Conservation (phyloP, 2,888 invertebrate species). For the Uloborus plumipes region DNA sequence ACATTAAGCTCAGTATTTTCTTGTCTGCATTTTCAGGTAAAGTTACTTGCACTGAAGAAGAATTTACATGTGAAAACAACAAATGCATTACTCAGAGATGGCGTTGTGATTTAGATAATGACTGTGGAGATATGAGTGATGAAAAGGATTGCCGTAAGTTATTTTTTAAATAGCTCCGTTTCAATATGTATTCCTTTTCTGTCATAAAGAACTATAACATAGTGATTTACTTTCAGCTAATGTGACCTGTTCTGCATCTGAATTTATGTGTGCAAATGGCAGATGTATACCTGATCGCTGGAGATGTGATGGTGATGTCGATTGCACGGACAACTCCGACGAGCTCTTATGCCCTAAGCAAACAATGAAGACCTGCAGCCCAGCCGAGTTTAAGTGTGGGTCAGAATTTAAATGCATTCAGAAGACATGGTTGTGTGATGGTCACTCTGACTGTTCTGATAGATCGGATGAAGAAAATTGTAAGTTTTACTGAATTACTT, state of each 20-base stretch:
- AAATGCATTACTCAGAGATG: conserved; percentile 71
- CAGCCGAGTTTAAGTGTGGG: conserved; percentile 61
- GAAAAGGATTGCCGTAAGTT: conserved; percentile 68
- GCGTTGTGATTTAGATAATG: conserved; percentile 71
- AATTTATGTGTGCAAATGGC: conserved; percentile 78
- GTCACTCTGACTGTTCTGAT: conserved; percentile 70
- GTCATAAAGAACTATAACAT: no score
- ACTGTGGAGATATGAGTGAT: conserved; percentile 73
- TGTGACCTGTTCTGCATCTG: conserved; percentile 70
- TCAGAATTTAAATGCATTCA: conserved; percentile 49
- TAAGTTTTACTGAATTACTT: conserved; percentile 18
- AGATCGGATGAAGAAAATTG: conserved; percentile 71
- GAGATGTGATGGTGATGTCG: conserved; percentile 74
- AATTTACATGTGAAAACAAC: conserved; percentile 68
- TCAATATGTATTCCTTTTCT: no score
- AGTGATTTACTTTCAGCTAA: conserved; percentile 30
- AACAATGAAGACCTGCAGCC: conserved; percentile 26
- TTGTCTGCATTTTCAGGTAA: conserved; percentile 25
- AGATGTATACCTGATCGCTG: conserved; percentile 67
- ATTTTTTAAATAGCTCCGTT: not conserved
- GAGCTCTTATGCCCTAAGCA: conserved; percentile 63
- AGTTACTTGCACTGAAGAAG: conserved; percentile 65
- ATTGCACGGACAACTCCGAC: conserved; percentile 67
- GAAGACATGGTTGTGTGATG: conserved; percentile 66
- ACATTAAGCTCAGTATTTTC: no score